Base-by-base conservation (phyloP, 92 coral and sea anemone species). In the Palythoa heliodiscus region DNA sequence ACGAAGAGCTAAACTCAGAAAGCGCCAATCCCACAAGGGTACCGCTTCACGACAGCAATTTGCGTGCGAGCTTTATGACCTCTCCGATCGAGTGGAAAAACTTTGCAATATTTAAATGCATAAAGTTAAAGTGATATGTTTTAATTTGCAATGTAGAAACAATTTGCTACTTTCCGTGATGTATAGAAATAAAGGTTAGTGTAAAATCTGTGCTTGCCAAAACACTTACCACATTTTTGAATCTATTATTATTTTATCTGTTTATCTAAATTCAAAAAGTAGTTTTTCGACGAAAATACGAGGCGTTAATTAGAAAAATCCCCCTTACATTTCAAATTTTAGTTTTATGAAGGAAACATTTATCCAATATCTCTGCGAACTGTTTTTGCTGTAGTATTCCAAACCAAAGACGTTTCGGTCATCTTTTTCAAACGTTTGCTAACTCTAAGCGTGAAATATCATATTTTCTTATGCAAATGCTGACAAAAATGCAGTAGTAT, bases 251-350 rank as follows among this genome's bases (percentile, higher is more conserved):
- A 60, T 29, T 64, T 64, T 80, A 58, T 43, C 47, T 11, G 23
- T 80, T 80, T 60, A 25, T 7, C 19, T 5, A 12, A 43, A n/a
- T 24, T 66, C 8, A 50, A 43, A 37, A 72, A 40, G 20, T 37
- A 2, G 9, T 53, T 80, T 50, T 80, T 10, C 40, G 63, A 64
- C 48, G 52, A 48, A 43, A 50, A 11, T 35, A 52, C 37, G 61
- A 47, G 38, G 4, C 60, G 70, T 78, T 78, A 5, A 66, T 11
- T 64, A 66, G 58, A 22, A 80, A 66, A 53, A 37, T 7, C 61
- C 37, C 11, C 60, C 40, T 79, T 64, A 58, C 43, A 63, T 79
- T 78, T 12, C 7, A 64, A 79, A 64, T 64, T 50, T 48, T 69
- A 43, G 43, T 23, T 23, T 66, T 66, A 48, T 17, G 14, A 80